Base-by-base conservation (phyloP, 2,888 invertebrate species). In the Fragum sueziense region DNA sequence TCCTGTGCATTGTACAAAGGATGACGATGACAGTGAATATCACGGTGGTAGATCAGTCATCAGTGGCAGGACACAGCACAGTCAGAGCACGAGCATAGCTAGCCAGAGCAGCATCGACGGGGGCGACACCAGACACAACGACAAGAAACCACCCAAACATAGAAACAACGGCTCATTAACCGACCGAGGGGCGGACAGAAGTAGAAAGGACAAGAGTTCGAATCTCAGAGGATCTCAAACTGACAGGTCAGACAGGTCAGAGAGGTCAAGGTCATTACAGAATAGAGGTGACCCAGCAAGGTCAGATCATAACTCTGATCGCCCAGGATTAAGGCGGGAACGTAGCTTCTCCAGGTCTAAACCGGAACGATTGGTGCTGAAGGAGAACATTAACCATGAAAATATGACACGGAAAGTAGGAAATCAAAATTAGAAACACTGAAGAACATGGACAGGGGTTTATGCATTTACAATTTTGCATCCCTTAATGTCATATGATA, bases 231-330 rank as follows among this genome's bases (percentile, higher is more conserved):
- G 65, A 2, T 65, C 47, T 9, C 65, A 65, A 25, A 65, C 65
- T 20, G 65, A 41, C 20, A n/a, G 65, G 41, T 41, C 41, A 2
- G 61, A 61, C 2, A 61, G 31, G 33, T 61, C 61, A 2, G 31
- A 61, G 29, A 27, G 61, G 11, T 61, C 61, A 61, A 65, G 65
- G 65, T 65, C 65, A 11, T 41, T 65, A 14, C 65, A 65, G 37
- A 37, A 41, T 25, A 65, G 41, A 14, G n/a, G 3, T 11, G 61
- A 61, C 9, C 17, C 3, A 20, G n/a, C 47, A 47, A 47, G 47
- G 17, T 14, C 47, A 20, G 34, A 7, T 20, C 61, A 61, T 17
- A n/a, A n/a, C n/a, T n/a, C n/a, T n/a, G n/a, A n/a, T n/a, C n/a
- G 41, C 11, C 25, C 41, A 22, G 41, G 22, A 20, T 25, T 33